Evolutionary conservation across 2,113 vertebrate species (phyloP), one percentile per base, ranked within the genome.

Genomic region (Budorcas taxicolor): DNA sequence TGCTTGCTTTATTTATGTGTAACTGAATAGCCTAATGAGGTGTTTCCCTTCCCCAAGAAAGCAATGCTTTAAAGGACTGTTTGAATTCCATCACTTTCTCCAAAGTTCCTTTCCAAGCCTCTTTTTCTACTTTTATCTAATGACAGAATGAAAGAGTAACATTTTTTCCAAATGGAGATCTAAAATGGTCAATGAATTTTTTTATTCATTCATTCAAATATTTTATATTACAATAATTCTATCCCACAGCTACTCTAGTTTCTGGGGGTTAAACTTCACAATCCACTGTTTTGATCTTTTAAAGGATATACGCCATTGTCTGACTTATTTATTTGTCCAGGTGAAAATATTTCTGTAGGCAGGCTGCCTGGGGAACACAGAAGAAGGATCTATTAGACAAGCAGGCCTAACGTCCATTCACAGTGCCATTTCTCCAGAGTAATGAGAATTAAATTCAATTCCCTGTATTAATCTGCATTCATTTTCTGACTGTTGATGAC

Each of bases 371-470:
- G 17, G 52, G 86, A 94, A 50, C 60, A 74, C 29, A 93, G 78
- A 53, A 89, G 43, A 94, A 97, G 67, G 81, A 52, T 87, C 74
- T 92, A 47, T 95, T 62, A 94, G 76, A 84, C 55, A 94, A 97
- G 57, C 19, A 85, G 85, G 17, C 7, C 76, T 29, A 86, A 50
- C 78, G 90, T 90, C 85, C 47, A 91, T 83, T 82, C 83, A 78
- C 89, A 58, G 36, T 62, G 83, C 85, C 80, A 53, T 98, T 96
- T 89, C 94, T 94, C 97, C 57, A 94, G 96, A 93, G 89, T 94
- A 97, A 94, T 93, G 62, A 93, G 71, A 95, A 95, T 97, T 91
- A 71, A 98, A 98, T 97, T 93, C 93, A 98, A 84, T 98, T 95
- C 91, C 87, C 91, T 50, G 53, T 82, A 95, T 96, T 97, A 92